Evolutionary conservation across 2,888 invertebrate species (phyloP).

Genomic region (Lepidocyrtoides sp.): DNA sequence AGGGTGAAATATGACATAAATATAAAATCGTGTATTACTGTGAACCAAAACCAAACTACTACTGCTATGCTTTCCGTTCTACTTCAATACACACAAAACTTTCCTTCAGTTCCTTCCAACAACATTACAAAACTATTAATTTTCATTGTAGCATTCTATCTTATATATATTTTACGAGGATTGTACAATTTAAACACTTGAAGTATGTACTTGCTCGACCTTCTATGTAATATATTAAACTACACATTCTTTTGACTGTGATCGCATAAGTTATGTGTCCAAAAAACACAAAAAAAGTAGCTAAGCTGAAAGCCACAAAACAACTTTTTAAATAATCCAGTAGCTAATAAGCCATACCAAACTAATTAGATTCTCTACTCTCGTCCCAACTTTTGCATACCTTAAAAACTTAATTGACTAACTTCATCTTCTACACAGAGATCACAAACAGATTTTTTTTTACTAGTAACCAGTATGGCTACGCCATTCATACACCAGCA

Average conservation of each 20-base stretch:
- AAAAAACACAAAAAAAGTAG: neutral
- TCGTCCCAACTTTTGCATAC: constrained; percentile 56
- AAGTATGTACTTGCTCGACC: no score
- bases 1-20: constrained; percentile 2
- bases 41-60: no score
- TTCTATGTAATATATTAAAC: neutral
- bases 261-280: neutral
- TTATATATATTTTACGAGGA: no score
- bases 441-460: constrained; percentile 25
- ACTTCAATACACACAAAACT: no score
- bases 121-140: no score
- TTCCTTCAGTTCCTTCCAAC: no score
- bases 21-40: neutral
- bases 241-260: neutral
- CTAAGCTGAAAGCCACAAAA: constrained; percentile 26
- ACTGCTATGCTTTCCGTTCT: no score
- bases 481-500: neutral
- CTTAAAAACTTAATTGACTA: constrained; percentile 70
- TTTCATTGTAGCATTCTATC: no score
- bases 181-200: no score
- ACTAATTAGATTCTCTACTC: constrained; percentile 59
- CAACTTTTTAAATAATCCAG: constrained; percentile 58
- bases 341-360: constrained; percentile 52
- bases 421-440: neutral
- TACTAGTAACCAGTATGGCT: neutral